Conservation (phyloP, 2,888 invertebrate genomes). For the Teleogryllus oceanicus region DNA sequence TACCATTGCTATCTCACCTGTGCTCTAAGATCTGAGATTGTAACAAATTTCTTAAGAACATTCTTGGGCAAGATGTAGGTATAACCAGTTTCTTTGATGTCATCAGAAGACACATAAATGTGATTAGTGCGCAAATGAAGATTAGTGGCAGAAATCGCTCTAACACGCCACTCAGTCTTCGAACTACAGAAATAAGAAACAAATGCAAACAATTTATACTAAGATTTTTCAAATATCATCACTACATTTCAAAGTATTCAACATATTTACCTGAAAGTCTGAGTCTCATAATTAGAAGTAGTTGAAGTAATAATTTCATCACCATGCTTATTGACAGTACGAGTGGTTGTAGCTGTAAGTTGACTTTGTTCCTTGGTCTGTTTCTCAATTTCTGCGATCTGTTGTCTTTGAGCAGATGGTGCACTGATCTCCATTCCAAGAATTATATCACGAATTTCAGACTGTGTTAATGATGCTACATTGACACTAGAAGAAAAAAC, state of each 20-base stretch:
- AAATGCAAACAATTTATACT: not conserved
- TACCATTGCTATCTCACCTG: slow-evolving; percentile 58
- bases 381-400: slow-evolving; percentile 99
- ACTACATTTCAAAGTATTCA: not conserved
- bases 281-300: slow-evolving; percentile 97
- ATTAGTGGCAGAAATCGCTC: slow-evolving; percentile 97
- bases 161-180: slow-evolving; percentile 97
- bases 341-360: slow-evolving; percentile 95
- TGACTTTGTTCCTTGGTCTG: slow-evolving; percentile 99
- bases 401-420: slow-evolving; percentile 97
- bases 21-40: slow-evolving; percentile 95
- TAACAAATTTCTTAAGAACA: slow-evolving; percentile 97
- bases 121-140: slow-evolving; percentile 96
- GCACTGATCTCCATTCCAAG: slow-evolving; percentile 99
- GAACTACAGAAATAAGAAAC: slow-evolving; percentile 58
- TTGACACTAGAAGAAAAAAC: slow-evolving; percentile 66
- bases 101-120: slow-evolving; percentile 98
- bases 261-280: slow-evolving; percentile 67
- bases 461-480: slow-evolving; percentile 97
- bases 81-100: slow-evolving; percentile 98
- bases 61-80: slow-evolving; percentile 94
- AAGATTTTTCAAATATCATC: slow-evolving; percentile 28
- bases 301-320: slow-evolving; percentile 99
- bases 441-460: slow-evolving; percentile 98
- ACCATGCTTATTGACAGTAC: slow-evolving; percentile 98